Percentiles rank a stretch among this genome's conserved stretches.
Evolutionary conservation across 1,140 invertebrate species (phyloP).

Genomic region (Gerris buenoi): DNA sequence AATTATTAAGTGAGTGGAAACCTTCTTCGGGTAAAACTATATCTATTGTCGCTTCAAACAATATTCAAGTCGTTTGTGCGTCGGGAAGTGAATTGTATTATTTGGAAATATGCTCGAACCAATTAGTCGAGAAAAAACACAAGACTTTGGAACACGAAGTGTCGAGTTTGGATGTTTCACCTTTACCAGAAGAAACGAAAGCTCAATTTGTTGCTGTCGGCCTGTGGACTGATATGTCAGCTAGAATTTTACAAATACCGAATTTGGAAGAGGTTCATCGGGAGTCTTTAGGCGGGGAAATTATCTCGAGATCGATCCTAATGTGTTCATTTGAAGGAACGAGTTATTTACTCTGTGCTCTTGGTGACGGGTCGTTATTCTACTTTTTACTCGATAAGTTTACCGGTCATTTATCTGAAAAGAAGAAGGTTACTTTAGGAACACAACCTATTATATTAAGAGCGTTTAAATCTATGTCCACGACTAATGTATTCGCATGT

Average conservation of each 20-base stretch:
- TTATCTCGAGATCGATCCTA: constrained; percentile 87
- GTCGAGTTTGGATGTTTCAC: constrained; percentile 88
- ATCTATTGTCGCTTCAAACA: constrained; percentile 76
- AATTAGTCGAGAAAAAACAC: constrained; percentile 45
- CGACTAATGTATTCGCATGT: constrained; percentile 96
- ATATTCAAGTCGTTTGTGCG: constrained; percentile 69
- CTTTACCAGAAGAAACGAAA: constrained; percentile 36
- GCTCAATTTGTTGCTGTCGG: constrained; percentile 77
- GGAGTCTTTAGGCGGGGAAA: constrained; percentile 82
- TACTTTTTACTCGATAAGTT: constrained; percentile 75
- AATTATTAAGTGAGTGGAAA: constrained; percentile 51
- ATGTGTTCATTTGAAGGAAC: constrained; percentile 82
- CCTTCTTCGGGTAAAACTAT: constrained; percentile 57
- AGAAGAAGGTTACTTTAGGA: constrained; percentile 81
- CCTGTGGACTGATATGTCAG: constrained; percentile 94
- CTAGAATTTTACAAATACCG: constrained; percentile 65
- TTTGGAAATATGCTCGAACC: constrained; percentile 56
- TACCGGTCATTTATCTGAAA: constrained; percentile 56
- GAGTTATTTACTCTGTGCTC: constrained; percentile 73
- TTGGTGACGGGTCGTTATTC: constrained; percentile 95
- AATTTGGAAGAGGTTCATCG: constrained; percentile 60
- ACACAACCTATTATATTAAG: constrained; percentile 90
- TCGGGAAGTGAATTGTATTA: constrained; percentile 80
- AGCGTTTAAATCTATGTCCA: constrained; percentile 80
- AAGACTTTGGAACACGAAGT: constrained; percentile 78